These are phyloP conservation scores for Idaea dimidiata DNA, from an alignment of 2,888 invertebrate genomes.

Conservation along the genomic window DNA sequence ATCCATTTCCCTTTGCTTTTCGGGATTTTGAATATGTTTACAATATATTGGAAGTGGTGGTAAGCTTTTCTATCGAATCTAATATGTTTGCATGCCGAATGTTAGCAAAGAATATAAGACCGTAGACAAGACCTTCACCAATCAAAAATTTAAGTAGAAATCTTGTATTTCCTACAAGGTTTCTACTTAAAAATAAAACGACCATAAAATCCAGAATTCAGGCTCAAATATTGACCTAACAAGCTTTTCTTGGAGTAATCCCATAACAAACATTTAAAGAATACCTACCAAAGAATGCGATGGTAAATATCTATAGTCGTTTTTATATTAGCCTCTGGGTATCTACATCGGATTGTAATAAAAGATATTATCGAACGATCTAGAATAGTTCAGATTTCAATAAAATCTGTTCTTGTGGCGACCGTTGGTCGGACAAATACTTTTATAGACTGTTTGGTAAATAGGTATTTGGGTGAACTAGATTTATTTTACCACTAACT, in stretches of 20 bases:
- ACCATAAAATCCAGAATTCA: neutral
- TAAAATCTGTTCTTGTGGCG: neutral
- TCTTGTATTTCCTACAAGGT: no score
- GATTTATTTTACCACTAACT: neutral
- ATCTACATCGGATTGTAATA: neutral
- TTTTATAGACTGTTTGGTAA: neutral
- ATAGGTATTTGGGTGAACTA: neutral
- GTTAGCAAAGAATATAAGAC: no score
- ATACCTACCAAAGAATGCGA: neutral
- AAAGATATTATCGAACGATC: neutral
- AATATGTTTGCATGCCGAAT: no score
- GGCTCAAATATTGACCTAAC: neutral
- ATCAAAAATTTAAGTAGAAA: no score
- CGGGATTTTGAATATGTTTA: neutral
- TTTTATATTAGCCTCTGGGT: neutral
- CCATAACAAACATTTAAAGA: neutral
- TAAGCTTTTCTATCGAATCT: neutral
- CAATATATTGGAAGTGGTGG: neutral
- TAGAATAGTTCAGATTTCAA: neutral
- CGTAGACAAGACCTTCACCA: no score
- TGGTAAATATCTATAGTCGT: neutral
- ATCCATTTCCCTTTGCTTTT: neutral
- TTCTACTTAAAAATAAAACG: neutral
- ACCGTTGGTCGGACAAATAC: neutral
- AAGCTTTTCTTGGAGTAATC: neutral